Evolutionary conservation across 2,113 vertebrate species (phyloP), one percentile per base, ranked within the genome.

Genomic region (Machaerirhynchus nigripectus): DNA sequence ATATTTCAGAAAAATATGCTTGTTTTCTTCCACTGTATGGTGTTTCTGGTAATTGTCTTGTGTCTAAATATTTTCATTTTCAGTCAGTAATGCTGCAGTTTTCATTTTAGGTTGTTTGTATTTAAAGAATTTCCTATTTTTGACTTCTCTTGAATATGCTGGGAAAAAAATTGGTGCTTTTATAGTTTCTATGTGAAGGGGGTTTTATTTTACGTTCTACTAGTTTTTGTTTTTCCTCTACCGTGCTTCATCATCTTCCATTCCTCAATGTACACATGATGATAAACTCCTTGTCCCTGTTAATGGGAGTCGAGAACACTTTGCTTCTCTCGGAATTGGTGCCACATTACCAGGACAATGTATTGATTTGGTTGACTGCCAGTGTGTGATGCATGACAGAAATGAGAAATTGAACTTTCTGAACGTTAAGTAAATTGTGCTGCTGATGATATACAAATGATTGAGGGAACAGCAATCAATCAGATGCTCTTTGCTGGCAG

Each of bases 331-430:
- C 23, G 35, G 65, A 49, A 60, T 8, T 74, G 88, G 16, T 55
- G 52, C 79, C 71, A 7, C 46, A 81, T 93, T 81, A 63, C 78
- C 63, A 88, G 82, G 39, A 67, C 67, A 80, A 33, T 67, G 42
- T 90, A 90, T 95, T 77, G 93, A 95, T 94, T 93, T 80, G 59
- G 37, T 90, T 93, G 89, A 50, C 92, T 96, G 90, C 68, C 2
- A 52, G 18, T 60, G 79, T 88, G 85, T 88, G 93, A 86, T 65
- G 83, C 68, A 15, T 77, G 92, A 26, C 85, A 94, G 82, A 88
- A 93, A 90, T 77, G 82, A 95, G 93, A 84, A 95, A 93, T 35
- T 28, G 95, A 88, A 84, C 92, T 89, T 96, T 81, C 52, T 84
- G 85, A 74, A 89, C 23, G 40, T 83, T 71, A 64, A 96, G 52